Base-by-base conservation (phyloP, 2,797 vertebrate genomes). In the Manis crassicaudata region DNA sequence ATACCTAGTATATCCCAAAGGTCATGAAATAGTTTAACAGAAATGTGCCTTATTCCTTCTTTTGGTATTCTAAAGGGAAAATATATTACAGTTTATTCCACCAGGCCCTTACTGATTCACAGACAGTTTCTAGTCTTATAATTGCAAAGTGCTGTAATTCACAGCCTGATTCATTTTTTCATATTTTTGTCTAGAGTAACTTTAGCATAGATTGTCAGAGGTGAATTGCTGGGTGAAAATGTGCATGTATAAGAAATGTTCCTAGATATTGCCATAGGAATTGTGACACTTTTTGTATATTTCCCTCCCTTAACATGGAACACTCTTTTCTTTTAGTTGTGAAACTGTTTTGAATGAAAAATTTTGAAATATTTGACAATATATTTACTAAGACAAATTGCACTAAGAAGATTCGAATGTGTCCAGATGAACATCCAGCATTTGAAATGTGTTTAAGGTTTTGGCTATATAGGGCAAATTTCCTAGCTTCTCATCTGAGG, bases 361-460 rank as follows among this genome's bases (percentile, higher is more conserved):
- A 43, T 32, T 90, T 52, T 52, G 9, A 75, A 84, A 88, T 50
- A 84, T 6, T 29, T 35, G 40, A 63, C 89, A 92, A 92, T 85
- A 27, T 43, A 90, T 63, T 72, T 90, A 92, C 56, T 63, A 65
- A 95, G 76, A 46, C 29, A 50, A 82, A 85, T 46, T 72, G n/a
- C 43, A 11, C 73, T 75, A 32, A 76, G 89, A 65, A 83, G 25
- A 75, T 67, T 60, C 88, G 81, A 90, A 73, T 72, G 76, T 84
- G 75, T 86, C 32, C 70, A n/a, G 46, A 76, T 76, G 35, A 94
- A 90, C 70, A 80, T 58, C 52, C 92, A n/a, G 65, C 27, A 65
- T 65, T 43, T 72, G 54, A 72, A 85, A 82, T 43, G 70, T 43
- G 17, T 90, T 86, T 76, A 27, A 50, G 6, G 23, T 67, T 84